phyloP scores from a whole-genome alignment of 2,888 invertebrate genomes.

The Petrolisthes manimaculis region DNA sequence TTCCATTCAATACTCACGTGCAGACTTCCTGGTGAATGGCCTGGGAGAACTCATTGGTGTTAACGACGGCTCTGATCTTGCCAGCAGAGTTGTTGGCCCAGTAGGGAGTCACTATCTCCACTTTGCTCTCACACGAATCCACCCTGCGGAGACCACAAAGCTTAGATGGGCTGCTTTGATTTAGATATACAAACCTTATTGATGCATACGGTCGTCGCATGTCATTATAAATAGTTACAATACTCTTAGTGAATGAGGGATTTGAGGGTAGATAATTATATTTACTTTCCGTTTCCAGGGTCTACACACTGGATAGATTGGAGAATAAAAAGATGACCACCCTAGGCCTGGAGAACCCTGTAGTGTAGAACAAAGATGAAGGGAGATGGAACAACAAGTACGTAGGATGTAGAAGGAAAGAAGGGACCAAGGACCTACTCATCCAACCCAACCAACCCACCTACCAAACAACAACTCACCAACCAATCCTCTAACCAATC shows the following conservation, averaged over 20 bases:
- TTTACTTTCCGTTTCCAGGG: too few relatives aligned
- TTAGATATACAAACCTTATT: too few relatives aligned
- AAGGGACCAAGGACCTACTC: background rate
- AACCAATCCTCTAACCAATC: too few relatives aligned
- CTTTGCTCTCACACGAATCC: constrained; percentile 91
- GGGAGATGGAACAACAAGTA: background rate
- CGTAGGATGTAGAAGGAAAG: background rate
- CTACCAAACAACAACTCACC: too few relatives aligned
- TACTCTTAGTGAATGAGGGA: too few relatives aligned
- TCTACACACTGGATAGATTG: too few relatives aligned
- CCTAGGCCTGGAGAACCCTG: background rate
- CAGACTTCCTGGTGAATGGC: constrained; percentile 95
- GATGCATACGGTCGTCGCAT: too few relatives aligned
- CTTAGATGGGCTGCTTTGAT: too few relatives aligned
- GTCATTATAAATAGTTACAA: too few relatives aligned
- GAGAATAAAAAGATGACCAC: too few relatives aligned
- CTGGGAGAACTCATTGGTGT: constrained; percentile 94
- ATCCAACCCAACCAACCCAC: too few relatives aligned
- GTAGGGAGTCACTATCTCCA: constrained; percentile 92
- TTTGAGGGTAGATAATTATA: too few relatives aligned
- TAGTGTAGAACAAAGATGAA: background rate
- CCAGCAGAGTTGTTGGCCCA: constrained; percentile 95
- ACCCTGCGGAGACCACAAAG: constrained; percentile 73
- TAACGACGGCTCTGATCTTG: constrained; percentile 90
- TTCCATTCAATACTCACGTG: constrained; percentile 75